Evolutionary conservation across 2,888 invertebrate genomes (phyloP), one percentile per base, ranked within the genome.

Genomic region (Acanthosepion pharaonis): DNA sequence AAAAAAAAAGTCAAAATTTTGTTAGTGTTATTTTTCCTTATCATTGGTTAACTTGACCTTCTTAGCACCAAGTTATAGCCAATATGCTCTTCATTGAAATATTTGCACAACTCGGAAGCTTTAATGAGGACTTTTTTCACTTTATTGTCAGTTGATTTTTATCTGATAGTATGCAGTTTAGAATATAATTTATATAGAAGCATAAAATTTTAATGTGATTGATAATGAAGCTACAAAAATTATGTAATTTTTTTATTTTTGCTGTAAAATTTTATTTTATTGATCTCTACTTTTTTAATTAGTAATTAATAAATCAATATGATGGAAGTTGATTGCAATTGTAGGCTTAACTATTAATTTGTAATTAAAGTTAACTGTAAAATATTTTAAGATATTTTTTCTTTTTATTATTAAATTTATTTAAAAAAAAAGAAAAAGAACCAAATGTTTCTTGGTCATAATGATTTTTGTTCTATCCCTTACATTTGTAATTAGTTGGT

Each of bases 261-360:
- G 9, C 28, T 28, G 5, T 28, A 25, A 78, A 28, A 23, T 28
- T 4, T 78, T 78, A 3, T 78, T 78, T 78, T 78, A 59, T 59
- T 25, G 25, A 94, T 33, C 92, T 48, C 25, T 49, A 25, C 25
- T 9, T 42, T 42, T 92, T 92, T 92, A 33, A 49, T 92, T 48
- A 92, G 25, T 92, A 92, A 92, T 49, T 92, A 92, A 51, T 23
- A 48, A 92, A 92, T 92, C 48, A 92, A 48, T 92, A 33, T 51
- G 33, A 33, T 78, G 9, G 28, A 64, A 64, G 64, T 78, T 6
- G 28, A 78, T 78, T 78, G n/a, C 28, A 28, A 28, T 78, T 28
- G 9, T 28, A n/a, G 28, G 78, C 6, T 11, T 78, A 78, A 78
- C 8, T 28, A 78, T 11, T 78, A 78, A 78, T 78, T 28, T 28